A percentile compares a stretch with the other conserved stretches of the same genome.
phyloP scores from a whole-genome alignment of 1,140 invertebrate species.

The Argopecten irradians region DNA sequence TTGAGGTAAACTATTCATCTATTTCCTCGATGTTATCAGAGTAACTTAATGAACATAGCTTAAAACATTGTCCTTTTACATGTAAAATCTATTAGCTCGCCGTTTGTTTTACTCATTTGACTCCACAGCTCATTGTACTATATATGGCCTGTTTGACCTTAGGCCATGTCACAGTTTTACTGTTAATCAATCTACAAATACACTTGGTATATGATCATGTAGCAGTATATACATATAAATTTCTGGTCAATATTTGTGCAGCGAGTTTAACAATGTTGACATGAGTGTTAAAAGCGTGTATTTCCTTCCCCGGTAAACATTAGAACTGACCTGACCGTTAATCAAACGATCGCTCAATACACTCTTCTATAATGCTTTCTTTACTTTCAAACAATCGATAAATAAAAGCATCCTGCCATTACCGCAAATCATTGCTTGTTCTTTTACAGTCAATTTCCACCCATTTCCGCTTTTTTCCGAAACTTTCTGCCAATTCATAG shows the following conservation, averaged over 20 bases:
- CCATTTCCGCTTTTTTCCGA: background rate
- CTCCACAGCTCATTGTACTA: background rate
- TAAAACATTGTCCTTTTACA: too few species aligned
- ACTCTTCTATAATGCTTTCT: background rate
- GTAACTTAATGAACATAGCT: too few species aligned
- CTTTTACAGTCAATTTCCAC: background rate
- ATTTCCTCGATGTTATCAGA: too few species aligned
- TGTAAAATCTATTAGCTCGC: too few species aligned
- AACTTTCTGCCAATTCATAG: too few species aligned
- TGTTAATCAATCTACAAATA: background rate
- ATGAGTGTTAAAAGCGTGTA: background rate
- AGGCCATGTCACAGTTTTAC: background rate
- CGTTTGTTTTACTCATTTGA: background rate
- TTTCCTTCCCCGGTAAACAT: background rate
- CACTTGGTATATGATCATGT: background rate
- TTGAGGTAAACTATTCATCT: too few species aligned
- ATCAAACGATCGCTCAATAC: background rate
- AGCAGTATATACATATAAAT: background rate
- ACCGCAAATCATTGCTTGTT: background rate
- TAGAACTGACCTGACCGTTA: background rate
- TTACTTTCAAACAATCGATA: background rate
- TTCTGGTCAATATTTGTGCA: background rate
- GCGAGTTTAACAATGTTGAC: background rate
- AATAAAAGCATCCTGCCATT: background rate
- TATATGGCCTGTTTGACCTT: background rate